Base-by-base conservation (phyloP, 2,113 vertebrate species). In the Bothrops jararaca region DNA sequence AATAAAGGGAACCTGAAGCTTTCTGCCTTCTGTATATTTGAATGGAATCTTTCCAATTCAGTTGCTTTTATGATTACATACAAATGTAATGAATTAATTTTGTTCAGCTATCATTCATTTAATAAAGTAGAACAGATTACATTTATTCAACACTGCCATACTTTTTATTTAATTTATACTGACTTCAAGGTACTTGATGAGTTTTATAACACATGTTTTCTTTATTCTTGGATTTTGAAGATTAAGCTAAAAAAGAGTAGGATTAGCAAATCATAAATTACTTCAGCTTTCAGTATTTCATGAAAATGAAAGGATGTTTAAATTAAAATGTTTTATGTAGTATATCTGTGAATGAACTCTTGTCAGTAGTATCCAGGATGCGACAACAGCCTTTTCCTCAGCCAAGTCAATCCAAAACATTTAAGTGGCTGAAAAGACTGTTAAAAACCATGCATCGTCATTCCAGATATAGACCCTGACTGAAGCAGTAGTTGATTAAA, bases 241-340 rank as follows among this genome's bases (percentile, higher is more conserved):
- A 91, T 91, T 89, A 93, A 64, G 92, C 20, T 13, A 92, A 53
- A 86, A 39, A 74, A 42, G 15, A 74, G 56, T 5, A 88, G 42
- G 86, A 90, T 58, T 92, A 54, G 22, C 50, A 90, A 74, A 86
- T 45, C 60, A 90, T 90, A 54, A 86, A 94, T 94, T 29, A 80
- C 90, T 20, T 91, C 45, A 89, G 12, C 0, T 85, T 5, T 57
- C n/a, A 88, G 39, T 42, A 92, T 42, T 92, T 80, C 48, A 92
- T 18, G 50, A 85, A 50, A 89, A 85, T 86, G 39, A 87, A 92
- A 90, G 85, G 34, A 29, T 69, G 74, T 89, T 91, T 85, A 80
- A 92, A 91, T 93, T 91, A 92, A 92, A 90, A 92, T 80, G 29
- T 60, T 15, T 80, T 15, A 57, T 29, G 53, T 48, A 48, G 86